phyloP scores from a whole-genome alignment of 2,888 invertebrate species.

The Incurvaria masculella region DNA sequence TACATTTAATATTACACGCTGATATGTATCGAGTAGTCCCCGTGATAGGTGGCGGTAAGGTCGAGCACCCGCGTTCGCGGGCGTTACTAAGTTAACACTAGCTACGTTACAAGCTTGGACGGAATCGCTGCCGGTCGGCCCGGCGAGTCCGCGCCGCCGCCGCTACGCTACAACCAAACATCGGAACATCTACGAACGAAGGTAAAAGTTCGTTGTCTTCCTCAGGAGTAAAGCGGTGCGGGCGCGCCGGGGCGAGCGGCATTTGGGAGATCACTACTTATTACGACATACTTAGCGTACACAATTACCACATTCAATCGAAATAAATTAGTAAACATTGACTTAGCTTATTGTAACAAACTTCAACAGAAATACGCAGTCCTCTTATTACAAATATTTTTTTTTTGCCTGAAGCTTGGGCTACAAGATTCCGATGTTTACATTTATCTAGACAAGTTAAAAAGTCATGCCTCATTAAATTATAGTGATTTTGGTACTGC shows the following conservation, averaged over 20 bases:
- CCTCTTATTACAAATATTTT: conserved; percentile 26
- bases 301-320: conserved; percentile 49
- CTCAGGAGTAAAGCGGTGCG: conserved; percentile 7
- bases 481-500: conserved; percentile 49
- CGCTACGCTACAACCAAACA: conserved; percentile 19
- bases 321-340: conserved; percentile 56
- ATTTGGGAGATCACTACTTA: conserved; percentile 53
- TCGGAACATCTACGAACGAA: conserved; percentile 27
- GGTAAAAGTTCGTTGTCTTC: conserved; percentile 49
- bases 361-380: conserved; percentile 31
- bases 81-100: conserved; percentile 30
- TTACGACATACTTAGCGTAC: conserved; percentile 50
- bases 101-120: conserved; percentile 52
- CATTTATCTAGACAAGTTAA: not conserved
- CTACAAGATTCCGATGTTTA: conserved; percentile 2
- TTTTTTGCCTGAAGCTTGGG: conserved; percentile 8
- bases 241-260: not conserved
- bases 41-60: conserved; percentile 54
- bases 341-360: conserved; percentile 53
- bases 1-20: conserved; percentile 64
- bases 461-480: not conserved
- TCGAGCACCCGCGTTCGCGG: conserved; percentile 20
- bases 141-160: conserved; percentile 23
- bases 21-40: conserved; percentile 72
- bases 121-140: conserved; percentile 53